Base-by-base conservation (phyloP, 2,888 invertebrate species). In the Pedicia rivosa region DNA sequence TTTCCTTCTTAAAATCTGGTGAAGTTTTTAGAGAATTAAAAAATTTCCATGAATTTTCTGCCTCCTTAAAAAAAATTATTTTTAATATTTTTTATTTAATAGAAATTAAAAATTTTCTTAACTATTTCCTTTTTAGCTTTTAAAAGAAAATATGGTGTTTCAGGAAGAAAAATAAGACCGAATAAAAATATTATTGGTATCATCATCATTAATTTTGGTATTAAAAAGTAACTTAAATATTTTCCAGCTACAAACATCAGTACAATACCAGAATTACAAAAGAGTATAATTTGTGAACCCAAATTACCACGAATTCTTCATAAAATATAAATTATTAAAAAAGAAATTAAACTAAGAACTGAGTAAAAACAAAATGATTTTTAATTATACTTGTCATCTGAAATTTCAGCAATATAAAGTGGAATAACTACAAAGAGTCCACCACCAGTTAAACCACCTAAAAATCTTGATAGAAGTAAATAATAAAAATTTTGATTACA, bases 1-100 rank as follows among this genome's bases (percentile, higher is more conserved):
- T 41, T 42, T 58, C 58, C 22, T 43, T 40, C 5, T 26, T 25
- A 5, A 59, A 45, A 5, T 49, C 43, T 36, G n/a, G 14, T 10
- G 2, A n/a, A 10, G 3, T 16, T 25, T 16, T 16, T 16, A 5
- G 26, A 4, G n/a, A 16, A 15, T 3, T 26, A 15, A 25, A 35
- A 38, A 16, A 38, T 35, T 10, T 12, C 25, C 5, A n/a, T n/a
- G n/a, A 42, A 37, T 51, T 53, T 19, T 53, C 48, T 38, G 59
- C 41, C 41, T 58, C 58, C 22, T 43, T 40, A 5, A 17, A 16
- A 5, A 59, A 45, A 5, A 48, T 43, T 36, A n/a, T 15, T 10
- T 4, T 10, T n/a, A 6, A n/a, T 25, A 14, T 16, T 16, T 3
- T 26, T 5, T n/a, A 16, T 25, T 3, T 26, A 15, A 25, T 26